These are phyloP conservation scores for Characodon lateralis DNA, from an alignment of 2,797 vertebrate genomes.

Conservation along the genomic window DNA sequence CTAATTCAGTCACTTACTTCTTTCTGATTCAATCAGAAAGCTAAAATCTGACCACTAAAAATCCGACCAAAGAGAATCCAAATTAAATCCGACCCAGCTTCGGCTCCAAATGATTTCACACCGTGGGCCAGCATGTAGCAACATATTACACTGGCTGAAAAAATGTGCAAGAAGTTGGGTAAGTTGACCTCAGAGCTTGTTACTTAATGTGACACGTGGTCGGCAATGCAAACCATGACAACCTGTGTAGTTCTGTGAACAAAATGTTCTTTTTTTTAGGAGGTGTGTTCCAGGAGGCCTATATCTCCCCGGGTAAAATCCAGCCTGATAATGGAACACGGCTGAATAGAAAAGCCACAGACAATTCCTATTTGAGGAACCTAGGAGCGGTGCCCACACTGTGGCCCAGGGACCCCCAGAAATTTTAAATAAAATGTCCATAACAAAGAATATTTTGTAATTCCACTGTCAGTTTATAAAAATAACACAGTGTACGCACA, in stretches of 20 bases:
- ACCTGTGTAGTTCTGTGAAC: constrained; percentile 74
- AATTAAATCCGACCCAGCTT: constrained; percentile 4
- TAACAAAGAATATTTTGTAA: background rate
- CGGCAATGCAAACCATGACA: constrained; percentile 67
- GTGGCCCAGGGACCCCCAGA: constrained; percentile 22
- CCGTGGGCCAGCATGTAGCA: constrained; percentile 1
- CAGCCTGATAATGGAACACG: constrained; percentile 50
- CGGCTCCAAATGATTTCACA: constrained; percentile 7
- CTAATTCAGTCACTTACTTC: background rate
- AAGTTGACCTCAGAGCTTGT: constrained; percentile 64
- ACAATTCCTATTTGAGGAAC: constrained; percentile 40
- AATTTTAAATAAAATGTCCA: constrained; percentile 17
- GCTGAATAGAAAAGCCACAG: constrained; percentile 35
- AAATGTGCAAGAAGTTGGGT: constrained; percentile 55
- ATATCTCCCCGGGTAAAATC: constrained; percentile 41
- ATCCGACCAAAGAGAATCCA: background rate
- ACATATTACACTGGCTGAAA: constrained; percentile 12
- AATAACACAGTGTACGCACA: background rate
- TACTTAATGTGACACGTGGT: constrained; percentile 73
- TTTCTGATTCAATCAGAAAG: constrained; percentile 1
- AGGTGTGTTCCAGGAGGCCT: constrained; percentile 73
- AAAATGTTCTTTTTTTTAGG: constrained; percentile 78
- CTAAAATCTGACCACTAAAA: background rate
- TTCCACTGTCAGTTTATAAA: background rate
- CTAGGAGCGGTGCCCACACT: constrained; percentile 14